These are phyloP conservation scores for Numenius phaeopus DNA, from an alignment of 2,797 vertebrate species.

Conservation along the genomic window DNA sequence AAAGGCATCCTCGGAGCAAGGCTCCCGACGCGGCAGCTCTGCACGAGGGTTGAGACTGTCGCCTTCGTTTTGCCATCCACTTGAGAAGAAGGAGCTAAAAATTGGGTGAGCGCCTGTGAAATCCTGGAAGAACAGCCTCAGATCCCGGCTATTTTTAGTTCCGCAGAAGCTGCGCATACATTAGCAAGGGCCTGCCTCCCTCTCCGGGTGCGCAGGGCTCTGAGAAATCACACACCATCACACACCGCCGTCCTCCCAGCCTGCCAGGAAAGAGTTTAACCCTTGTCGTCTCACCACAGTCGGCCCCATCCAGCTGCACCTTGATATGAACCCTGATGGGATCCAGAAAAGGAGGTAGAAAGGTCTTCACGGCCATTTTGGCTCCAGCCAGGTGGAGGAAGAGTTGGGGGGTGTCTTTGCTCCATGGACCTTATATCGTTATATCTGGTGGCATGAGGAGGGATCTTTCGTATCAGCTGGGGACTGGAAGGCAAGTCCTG, in stretches of 20 bases:
- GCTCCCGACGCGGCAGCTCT: background rate
- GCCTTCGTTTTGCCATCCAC: background rate
- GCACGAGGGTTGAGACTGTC: background rate
- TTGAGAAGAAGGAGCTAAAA: constrained; percentile 61
- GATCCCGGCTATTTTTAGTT: constrained; percentile 73
- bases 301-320: background rate
- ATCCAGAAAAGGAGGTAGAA: background rate
- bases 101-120: constrained; percentile 54
- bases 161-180: constrained; percentile 51
- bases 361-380: background rate
- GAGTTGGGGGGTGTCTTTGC: background rate
- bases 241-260: background rate
- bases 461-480: background rate
- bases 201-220: background rate
- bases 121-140: constrained; percentile 70
- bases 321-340: fast-evolving
- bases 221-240: constrained; percentile 25
- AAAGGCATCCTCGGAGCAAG: background rate
- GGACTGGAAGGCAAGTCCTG: background rate
- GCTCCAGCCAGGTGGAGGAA: background rate
- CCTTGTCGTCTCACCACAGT: background rate
- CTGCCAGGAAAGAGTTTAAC: constrained; percentile 39
- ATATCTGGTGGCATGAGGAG: background rate
- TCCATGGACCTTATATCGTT: background rate
- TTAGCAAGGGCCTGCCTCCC: constrained; percentile 50